A percentile compares a stretch with the other conserved stretches of the same genome.
phyloP scores from a whole-genome alignment of 2,888 invertebrate genomes.

The Pogonocherus hispidulus region DNA sequence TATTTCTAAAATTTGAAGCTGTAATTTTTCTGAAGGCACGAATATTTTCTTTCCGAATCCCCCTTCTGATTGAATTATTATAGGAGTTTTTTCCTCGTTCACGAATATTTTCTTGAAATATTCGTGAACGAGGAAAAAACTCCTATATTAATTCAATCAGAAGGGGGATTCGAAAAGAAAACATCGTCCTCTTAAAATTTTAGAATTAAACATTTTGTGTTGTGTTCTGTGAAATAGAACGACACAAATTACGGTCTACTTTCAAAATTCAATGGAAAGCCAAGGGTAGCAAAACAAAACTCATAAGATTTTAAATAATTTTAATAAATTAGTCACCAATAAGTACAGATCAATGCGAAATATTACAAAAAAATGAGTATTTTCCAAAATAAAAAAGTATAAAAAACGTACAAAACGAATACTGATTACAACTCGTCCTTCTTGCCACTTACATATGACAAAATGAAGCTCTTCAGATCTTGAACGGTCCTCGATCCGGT shows the following conservation, averaged over 20 bases:
- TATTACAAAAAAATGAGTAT: background rate
- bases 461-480: slow-evolving; percentile 67
- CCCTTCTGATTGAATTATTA: slow-evolving; percentile 77
- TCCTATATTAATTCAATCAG: slow-evolving; percentile 74
- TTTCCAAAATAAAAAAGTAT: slow-evolving; percentile 22
- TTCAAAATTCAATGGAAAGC: too few relatives aligned
- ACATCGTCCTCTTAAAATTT: too few relatives aligned
- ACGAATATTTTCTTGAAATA: too few relatives aligned
- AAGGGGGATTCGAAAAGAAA: slow-evolving; percentile 79
- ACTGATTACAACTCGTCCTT: slow-evolving; percentile 43
- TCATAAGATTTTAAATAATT: slow-evolving; percentile 18
- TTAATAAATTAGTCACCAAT: slow-evolving; percentile 7
- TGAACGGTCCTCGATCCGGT: slow-evolving; percentile 72
- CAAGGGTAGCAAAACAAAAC: too few relatives aligned
- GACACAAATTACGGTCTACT: too few relatives aligned
- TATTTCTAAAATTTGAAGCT: too few relatives aligned
- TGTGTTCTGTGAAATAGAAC: too few relatives aligned
- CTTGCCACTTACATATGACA: slow-evolving; percentile 32
- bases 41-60: too few relatives aligned
- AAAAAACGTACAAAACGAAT: slow-evolving; percentile 21
- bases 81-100: slow-evolving; percentile 63
- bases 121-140: slow-evolving; percentile 24
- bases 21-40: too few relatives aligned
- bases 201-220: too few relatives aligned
- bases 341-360: too few relatives aligned